Base-by-base conservation (phyloP, 2,113 vertebrate genomes). In the Xyrauchen texanus region DNA sequence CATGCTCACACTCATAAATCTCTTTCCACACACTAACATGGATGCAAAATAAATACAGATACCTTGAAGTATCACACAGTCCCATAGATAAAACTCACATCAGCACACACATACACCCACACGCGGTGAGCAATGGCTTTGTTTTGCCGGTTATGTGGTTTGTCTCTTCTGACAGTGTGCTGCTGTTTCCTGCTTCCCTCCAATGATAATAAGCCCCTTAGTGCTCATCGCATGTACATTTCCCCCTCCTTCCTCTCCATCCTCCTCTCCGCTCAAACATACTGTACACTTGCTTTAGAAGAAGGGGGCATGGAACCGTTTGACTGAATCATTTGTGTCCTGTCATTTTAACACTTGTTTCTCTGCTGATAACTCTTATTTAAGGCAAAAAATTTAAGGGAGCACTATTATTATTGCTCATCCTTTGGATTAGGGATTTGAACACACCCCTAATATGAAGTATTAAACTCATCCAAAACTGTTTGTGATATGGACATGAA, bases 131-230 rank as follows among this genome's bases (percentile, higher is more conserved):
- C 12, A 76, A 76, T 65, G 57, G 62, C 62, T 76, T 65, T 78
- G 66, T 77, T 52, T 68, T 9, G 11, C 42, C n/a, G 60, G 6
- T 69, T 76, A 42, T 69, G 42, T 57, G 69, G 16, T 47, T 34
- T 61, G 8, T 66, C 76, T 68, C 57, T 42, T 53, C 6, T 34
- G 63, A 52, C 53, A 34, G 67, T 9, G 2, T 3, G 52, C 64
- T 53, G 55, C 60, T 3, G 74, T 68, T 77, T 76, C 51, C 52
- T 42, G 44, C 77, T 72, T 64, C 66, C 70, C 80, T 83, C 79
- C 64, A 45, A 82, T 88, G 11, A 42, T 88, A 87, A 90, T 88
- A 77, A 83, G 82, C 70, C 74, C 66, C 70, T 86, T 78, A 82
- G 72, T 77, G 67, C 79, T 85, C 81, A 85, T 88, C 81, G 86